Percentiles rank a stretch among this genome's conserved stretches.
Conservation (phyloP, 2,888 invertebrate species). For the Osmoderma eremita region DNA sequence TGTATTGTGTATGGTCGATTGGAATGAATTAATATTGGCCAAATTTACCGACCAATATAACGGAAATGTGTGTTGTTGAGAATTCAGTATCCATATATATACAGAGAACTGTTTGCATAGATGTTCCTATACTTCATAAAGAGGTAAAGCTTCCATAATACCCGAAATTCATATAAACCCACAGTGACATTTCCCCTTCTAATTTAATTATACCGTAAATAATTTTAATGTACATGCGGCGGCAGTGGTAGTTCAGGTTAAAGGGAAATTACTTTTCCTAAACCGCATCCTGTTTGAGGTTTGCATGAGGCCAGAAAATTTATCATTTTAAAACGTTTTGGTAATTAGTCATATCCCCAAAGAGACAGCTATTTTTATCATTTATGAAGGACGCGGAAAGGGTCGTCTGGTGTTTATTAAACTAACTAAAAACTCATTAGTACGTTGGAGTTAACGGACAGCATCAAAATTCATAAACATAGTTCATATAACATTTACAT, state of each 20-base stretch:
- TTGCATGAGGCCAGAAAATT: neutral
- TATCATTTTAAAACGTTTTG: slow-evolving; percentile 16
- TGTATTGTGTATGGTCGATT: too few relatives aligned
- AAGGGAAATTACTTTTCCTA: slow-evolving; percentile 8
- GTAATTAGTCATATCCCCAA: slow-evolving; percentile 6
- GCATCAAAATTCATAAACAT: too few relatives aligned
- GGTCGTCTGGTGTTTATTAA: too few relatives aligned
- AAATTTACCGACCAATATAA: too few relatives aligned
- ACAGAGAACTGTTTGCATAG: too few relatives aligned
- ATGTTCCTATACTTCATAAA: too few relatives aligned
- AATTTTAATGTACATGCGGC: slow-evolving; percentile 1
- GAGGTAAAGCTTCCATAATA: neutral
- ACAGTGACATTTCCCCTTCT: neutral
- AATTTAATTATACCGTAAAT: slow-evolving; percentile 11
- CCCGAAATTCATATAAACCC: neutral
- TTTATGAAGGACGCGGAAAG: neutral
- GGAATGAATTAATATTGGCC: too few relatives aligned
- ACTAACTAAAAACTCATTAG: too few relatives aligned
- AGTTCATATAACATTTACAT: too few relatives aligned
- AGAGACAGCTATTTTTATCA: neutral
- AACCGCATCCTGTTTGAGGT: slow-evolving; percentile 1
- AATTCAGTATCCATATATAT: too few relatives aligned
- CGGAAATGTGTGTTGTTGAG: too few relatives aligned
- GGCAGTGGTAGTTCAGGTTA: neutral
- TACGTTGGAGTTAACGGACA: too few relatives aligned